phyloP scores from a whole-genome alignment of 2,113 vertebrate genomes.

The Megaptera novaeangliae region DNA sequence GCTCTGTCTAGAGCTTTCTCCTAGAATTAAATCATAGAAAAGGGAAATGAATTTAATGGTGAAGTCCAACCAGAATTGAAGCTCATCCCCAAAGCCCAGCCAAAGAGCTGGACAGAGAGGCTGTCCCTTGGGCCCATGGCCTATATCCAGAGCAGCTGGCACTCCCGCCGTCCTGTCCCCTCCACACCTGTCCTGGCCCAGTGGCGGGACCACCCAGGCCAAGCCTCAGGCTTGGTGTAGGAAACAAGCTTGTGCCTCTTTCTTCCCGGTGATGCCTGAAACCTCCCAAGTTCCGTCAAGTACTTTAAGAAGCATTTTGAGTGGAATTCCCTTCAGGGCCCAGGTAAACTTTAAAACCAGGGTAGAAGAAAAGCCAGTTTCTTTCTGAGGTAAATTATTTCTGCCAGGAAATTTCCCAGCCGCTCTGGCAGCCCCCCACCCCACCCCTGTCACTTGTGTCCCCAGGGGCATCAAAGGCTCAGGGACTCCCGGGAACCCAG shows the following conservation, averaged over 20 bases:
- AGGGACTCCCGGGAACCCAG: not conserved
- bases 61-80: not conserved
- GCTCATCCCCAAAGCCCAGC: not conserved
- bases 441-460: not conserved
- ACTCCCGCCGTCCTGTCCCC: not conserved
- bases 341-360: not conserved
- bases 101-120: not conserved
- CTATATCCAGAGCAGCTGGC: not conserved
- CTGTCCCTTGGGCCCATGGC: not conserved
- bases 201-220: not conserved
- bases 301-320: not conserved
- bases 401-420: not conserved
- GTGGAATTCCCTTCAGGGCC: not conserved
- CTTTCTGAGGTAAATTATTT: not conserved
- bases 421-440: not conserved
- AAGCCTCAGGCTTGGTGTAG: not conserved
- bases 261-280: constrained; percentile 8
- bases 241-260: not conserved
- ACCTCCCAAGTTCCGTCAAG: not conserved
- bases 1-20: not conserved
- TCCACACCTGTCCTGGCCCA: not conserved
- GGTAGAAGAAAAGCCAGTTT: not conserved
- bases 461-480: not conserved
- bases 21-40: not conserved
- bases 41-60: not conserved